Evolutionary conservation across 2,797 vertebrate species (phyloP).

Genomic region (Chromobotia macracanthus): DNA sequence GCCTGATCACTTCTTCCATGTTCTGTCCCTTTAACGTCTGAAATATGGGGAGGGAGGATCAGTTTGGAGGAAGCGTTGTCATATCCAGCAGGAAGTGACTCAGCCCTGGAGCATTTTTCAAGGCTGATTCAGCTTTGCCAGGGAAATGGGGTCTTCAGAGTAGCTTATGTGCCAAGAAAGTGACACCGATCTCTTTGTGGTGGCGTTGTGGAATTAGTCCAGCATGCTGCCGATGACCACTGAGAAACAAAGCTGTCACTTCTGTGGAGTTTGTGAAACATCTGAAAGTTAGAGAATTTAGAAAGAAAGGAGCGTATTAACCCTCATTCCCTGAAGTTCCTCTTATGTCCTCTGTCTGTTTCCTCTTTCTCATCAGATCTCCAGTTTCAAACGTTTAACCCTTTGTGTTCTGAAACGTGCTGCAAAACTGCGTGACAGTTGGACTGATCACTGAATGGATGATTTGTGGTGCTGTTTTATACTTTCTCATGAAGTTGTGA

Average conservation of each 20-base stretch:
- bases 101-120: conserved; percentile 86
- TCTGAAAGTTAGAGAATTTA: conserved; percentile 26
- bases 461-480: no score
- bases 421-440: background rate
- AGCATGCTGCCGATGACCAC: conserved; percentile 4
- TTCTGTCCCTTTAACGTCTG: conserved; percentile 73
- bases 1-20: conserved; percentile 74
- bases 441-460: no score
- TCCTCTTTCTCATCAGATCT: conserved; percentile 63
- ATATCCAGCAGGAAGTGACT: conserved; percentile 98
- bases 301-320: conserved; percentile 45
- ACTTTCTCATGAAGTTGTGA: no score
- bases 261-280: conserved; percentile 4
- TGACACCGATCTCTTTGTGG: conserved; percentile 64
- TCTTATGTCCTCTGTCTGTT: conserved; percentile 53
- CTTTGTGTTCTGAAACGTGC: conserved; percentile 50
- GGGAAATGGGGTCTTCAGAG: conserved; percentile 85
- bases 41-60: conserved; percentile 75
- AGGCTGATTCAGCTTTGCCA: conserved; percentile 90
- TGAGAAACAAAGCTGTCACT: conserved; percentile 43
- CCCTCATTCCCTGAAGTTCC: conserved; percentile 63
- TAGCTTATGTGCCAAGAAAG: conserved; percentile 70
- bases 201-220: conserved; percentile 20
- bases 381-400: conserved; percentile 75
- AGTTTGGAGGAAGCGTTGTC: conserved; percentile 89